Evolutionary conservation across 2,888 invertebrate genomes (phyloP).

Genomic region (Conomelus anceps): DNA sequence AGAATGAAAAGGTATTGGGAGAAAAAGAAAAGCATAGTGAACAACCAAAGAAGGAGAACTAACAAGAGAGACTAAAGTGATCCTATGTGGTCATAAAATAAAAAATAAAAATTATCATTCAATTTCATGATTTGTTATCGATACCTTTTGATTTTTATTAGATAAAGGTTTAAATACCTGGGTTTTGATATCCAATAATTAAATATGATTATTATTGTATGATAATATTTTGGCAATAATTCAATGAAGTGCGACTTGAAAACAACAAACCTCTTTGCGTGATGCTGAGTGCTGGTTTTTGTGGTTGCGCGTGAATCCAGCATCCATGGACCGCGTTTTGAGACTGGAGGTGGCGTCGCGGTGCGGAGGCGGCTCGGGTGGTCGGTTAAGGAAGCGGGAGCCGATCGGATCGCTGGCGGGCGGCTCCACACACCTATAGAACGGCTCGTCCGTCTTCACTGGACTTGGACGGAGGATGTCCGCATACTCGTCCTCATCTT

Average conservation of each 20-base stretch:
- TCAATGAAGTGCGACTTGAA: neutral
- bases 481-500: conserved; percentile 67
- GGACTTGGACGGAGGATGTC: conserved; percentile 55
- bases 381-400: conserved; percentile 40
- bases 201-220: too few relatives aligned
- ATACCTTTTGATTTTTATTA: too few relatives aligned
- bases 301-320: conserved; percentile 54
- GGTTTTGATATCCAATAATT: too few relatives aligned
- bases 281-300: conserved; percentile 40
- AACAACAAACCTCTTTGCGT: conserved; percentile 42
- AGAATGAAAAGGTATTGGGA: too few relatives aligned
- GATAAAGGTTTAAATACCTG: too few relatives aligned
- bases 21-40: too few relatives aligned
- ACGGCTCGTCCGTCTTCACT: conserved; percentile 34
- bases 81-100: too few relatives aligned
- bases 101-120: too few relatives aligned
- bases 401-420: conserved; percentile 35
- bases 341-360: conserved; percentile 53
- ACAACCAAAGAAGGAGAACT: too few relatives aligned
- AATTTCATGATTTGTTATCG: too few relatives aligned
- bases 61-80: too few relatives aligned
- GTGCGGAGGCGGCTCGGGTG: conserved; percentile 44
- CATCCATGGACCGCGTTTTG: conserved; percentile 80
- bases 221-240: too few relatives aligned
- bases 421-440: conserved; percentile 35